Conservation (phyloP, 2,797 vertebrate genomes). For the Malurus leucopterus region DNA sequence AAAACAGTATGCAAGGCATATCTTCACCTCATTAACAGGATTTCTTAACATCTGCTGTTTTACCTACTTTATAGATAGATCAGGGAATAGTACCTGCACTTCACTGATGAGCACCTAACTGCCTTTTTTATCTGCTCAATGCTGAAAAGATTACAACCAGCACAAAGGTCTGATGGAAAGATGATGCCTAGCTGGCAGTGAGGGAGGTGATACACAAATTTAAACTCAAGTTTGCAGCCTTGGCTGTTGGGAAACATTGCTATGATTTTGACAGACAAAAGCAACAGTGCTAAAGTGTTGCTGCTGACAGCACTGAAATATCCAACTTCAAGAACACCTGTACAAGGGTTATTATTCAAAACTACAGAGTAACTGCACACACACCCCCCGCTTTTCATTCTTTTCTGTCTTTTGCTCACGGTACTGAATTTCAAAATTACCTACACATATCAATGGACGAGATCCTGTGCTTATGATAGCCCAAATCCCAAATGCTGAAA, state of each 20-base stretch:
- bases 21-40: too few species aligned
- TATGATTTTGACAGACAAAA: neutral
- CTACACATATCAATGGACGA: neutral
- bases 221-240: neutral
- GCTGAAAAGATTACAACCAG: neutral
- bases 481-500: neutral
- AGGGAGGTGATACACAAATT: neutral
- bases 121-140: neutral
- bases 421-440: neutral
- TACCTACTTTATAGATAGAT: too few species aligned
- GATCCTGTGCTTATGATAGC: neutral
- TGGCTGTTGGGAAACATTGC: neutral
- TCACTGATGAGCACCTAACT: accelerated
- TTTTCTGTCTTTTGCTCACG: neutral
- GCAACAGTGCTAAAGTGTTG: neutral
- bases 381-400: neutral
- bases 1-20: too few species aligned
- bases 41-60: too few species aligned
- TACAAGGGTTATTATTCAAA: neutral
- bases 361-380: neutral
- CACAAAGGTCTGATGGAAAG: neutral
- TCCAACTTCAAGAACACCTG: neutral
- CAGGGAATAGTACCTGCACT: neutral
- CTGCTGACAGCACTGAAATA: neutral
- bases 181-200: neutral